Base-by-base conservation (phyloP, 2,113 vertebrate species). In the Scopus umbretta region DNA sequence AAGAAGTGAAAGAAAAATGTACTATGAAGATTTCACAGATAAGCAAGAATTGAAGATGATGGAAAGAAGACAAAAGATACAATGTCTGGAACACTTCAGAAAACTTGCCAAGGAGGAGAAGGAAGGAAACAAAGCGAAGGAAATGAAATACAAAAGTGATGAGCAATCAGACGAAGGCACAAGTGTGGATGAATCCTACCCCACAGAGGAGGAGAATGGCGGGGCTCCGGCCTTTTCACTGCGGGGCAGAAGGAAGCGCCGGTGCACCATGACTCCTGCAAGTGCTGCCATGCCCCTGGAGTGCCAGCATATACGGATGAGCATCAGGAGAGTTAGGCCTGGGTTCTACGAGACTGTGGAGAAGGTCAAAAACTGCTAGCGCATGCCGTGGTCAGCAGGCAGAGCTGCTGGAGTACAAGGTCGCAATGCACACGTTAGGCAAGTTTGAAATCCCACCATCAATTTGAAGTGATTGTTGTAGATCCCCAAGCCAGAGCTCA, bases 271-370 rank as follows among this genome's bases (percentile, higher is more conserved):
- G 0, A 8, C 71, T 4, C 2, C 93, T 0, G 5, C 29, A 0
- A 21, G 67, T 13, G 4, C 85, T 3, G 10, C 81, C 52, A 70
- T 96, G 92, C 94, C 96, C 76, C 88, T 96, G 90, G 96, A 97
- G 65, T 91, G 95, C 72, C 94, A 97, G 92, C 97, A 96, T 58
- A 97, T 97, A 95, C 93, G 96, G 75, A 97, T 97, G 97, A 97
- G 97, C 83, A 97, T 97, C 87, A 87, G 97, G 90, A 97, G 95
- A 61, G 97, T 97, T 58, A 93, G 97, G 85, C 97, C 97, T 21
- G 97, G 97, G 29, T 97, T 97, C 94, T 97, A 97, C 25, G 97
- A 97, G 95, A 97, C 97, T 97, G 96, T 97, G 93, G 96, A 97
- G 59, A 97, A 97, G 93, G 94, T 96, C 21, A 81, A 97, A 85